Conservation (phyloP, 2,888 invertebrate species). For the Schizaphis graminum region DNA sequence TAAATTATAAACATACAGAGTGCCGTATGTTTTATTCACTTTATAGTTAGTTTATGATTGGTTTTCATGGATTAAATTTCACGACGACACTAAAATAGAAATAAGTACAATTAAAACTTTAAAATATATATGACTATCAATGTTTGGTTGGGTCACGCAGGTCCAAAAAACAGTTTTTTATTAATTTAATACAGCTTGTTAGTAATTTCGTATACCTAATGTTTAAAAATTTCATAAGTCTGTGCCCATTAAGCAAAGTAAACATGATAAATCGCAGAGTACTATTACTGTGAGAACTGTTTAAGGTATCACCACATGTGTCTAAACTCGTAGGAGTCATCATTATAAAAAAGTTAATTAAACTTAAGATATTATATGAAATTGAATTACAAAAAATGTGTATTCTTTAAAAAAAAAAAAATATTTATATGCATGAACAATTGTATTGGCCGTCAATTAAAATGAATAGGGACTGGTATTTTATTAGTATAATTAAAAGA, state of each 20-base stretch:
- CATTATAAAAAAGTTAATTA: slow-evolving; percentile 24
- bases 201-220: slow-evolving; percentile 18
- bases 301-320: slow-evolving; percentile 40
- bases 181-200: slow-evolving; percentile 26
- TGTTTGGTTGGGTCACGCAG: slow-evolving; percentile 28
- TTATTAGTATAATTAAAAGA: background rate
- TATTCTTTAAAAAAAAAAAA: background rate
- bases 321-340: slow-evolving; percentile 16
- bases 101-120: background rate
- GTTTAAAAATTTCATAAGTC: background rate
- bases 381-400: background rate
- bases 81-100: slow-evolving; percentile 16
- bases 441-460: background rate
- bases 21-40: slow-evolving; percentile 43
- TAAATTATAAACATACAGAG: slow-evolving; percentile 36
- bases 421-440: background rate
- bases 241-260: slow-evolving; percentile 15
- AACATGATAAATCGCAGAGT: slow-evolving; percentile 49
- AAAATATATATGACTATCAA: background rate
- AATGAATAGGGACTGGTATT: background rate
- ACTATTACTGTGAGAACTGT: background rate
- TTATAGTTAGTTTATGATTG: slow-evolving; percentile 41
- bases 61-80: slow-evolving; percentile 59
- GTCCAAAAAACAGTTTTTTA: slow-evolving; percentile 26
- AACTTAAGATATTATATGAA: background rate